phyloP scores from a whole-genome alignment of 2,113 vertebrate species.

The Cranoglanis bouderius region DNA sequence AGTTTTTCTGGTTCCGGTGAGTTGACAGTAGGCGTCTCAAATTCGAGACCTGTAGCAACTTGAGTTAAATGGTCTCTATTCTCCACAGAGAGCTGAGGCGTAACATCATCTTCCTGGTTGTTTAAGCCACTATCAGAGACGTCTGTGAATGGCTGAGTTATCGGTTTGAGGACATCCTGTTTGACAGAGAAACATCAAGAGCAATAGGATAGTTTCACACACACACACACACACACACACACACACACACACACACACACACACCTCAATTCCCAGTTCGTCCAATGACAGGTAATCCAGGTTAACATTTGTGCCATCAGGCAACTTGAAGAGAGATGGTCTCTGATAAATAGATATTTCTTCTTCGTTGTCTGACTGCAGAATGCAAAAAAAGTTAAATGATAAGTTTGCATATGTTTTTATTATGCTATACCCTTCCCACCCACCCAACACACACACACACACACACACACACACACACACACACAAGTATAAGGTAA shows the following conservation, averaged over 20 bases:
- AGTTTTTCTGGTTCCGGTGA: background rate
- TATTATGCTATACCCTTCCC: no score
- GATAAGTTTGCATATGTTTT: background rate
- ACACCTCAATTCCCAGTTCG: slow-evolving; percentile 63
- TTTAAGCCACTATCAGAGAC: slow-evolving; percentile 1
- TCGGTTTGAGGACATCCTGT: slow-evolving; percentile 43
- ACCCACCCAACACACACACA: no score
- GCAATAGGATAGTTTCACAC: background rate
- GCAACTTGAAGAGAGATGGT: slow-evolving; percentile 65
- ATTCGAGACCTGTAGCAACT: background rate
- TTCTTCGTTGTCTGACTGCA: slow-evolving; percentile 74
- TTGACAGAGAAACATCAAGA: slow-evolving; percentile 21
- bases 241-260: slow-evolving; percentile 2
- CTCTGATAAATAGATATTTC: slow-evolving; percentile 75
- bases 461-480: no score
- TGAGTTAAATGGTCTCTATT: background rate
- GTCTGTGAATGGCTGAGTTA: background rate
- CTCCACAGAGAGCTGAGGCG: background rate
- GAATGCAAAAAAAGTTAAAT: background rate
- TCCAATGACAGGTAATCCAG: slow-evolving; percentile 57
- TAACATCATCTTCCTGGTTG: background rate
- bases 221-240: slow-evolving; percentile 49
- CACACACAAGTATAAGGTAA: no score
- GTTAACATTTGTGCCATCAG: slow-evolving; percentile 64
- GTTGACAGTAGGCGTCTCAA: background rate